These are phyloP conservation scores for Nasonia longicornis DNA, from an alignment of 1,140 invertebrate species.

Conservation along the genomic window DNA sequence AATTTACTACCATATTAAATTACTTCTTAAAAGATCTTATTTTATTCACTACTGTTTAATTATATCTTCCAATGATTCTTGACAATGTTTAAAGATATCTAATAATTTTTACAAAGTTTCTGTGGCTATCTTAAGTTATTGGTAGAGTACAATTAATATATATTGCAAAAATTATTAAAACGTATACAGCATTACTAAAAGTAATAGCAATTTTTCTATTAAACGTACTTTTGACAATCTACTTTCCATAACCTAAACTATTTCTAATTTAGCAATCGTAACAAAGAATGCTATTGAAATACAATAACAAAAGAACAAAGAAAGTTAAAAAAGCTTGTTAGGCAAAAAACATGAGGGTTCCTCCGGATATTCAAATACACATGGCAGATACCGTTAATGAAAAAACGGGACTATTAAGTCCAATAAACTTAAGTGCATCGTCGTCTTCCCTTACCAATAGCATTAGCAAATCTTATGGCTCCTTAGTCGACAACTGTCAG, in stretches of 20 bases:
- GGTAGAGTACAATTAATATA: no score
- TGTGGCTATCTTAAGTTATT: no score
- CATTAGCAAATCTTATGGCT: slow-evolving; percentile 58
- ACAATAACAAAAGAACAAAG: not conserved
- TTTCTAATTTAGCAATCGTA: not conserved
- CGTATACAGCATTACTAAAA: no score
- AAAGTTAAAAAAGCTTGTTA: not conserved
- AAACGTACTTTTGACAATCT: not conserved
- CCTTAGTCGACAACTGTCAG: slow-evolving; percentile 53
- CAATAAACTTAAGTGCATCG: slow-evolving; percentile 36
- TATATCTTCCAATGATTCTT: no score
- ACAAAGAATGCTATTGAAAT: not conserved
- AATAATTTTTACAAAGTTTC: no score
- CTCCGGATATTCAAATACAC: slow-evolving; percentile 33
- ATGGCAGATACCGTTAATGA: slow-evolving; percentile 40
- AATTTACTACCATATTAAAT: no score
- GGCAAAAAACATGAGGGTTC: slow-evolving; percentile 32
- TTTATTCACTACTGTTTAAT: no score
- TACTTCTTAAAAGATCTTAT: no score
- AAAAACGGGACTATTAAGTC: slow-evolving; percentile 38
- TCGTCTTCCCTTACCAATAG: slow-evolving; percentile 35
- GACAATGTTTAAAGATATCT: no score
- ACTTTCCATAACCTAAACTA: not conserved
- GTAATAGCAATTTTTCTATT: no score
- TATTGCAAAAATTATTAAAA: no score